Evolutionary conservation across 2,797 vertebrate genomes (phyloP).

Genomic region (Acipenser ruthenus): DNA sequence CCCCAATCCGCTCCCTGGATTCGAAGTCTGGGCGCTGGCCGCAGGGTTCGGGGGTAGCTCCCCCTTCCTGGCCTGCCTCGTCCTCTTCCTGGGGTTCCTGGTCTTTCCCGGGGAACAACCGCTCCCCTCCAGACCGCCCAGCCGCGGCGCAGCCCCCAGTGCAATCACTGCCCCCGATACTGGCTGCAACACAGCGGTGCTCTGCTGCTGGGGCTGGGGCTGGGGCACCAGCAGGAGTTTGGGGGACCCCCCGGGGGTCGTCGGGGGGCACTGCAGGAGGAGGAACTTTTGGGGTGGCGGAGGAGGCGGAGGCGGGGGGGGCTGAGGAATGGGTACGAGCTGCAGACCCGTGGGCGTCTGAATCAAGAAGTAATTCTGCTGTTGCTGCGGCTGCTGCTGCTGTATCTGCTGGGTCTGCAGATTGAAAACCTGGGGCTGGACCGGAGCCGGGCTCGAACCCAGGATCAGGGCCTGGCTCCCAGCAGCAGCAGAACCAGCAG

Average conservation of each 20-base stretch:
- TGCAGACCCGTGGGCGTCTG: slow-evolving; percentile 80
- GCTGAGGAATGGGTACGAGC: slow-evolving; percentile 73
- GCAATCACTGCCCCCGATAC: too few relatives aligned
- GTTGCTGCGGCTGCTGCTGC: slow-evolving; percentile 66
- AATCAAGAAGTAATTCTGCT: slow-evolving; percentile 83
- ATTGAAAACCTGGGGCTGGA: slow-evolving; percentile 65
- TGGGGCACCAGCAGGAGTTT: slow-evolving; percentile 63
- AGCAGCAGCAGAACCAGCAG: not conserved
- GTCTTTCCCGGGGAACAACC: too few relatives aligned
- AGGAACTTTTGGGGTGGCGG: slow-evolving; percentile 62
- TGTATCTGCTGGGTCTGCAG: slow-evolving; percentile 62
- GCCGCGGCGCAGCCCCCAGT: too few relatives aligned
- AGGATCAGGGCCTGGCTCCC: not conserved
- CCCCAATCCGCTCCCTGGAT: too few relatives aligned
- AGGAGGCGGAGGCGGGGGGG: slow-evolving; percentile 45
- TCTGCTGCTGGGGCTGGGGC: slow-evolving; percentile 37
- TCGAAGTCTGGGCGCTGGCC: too few relatives aligned
- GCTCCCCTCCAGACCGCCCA: too few relatives aligned
- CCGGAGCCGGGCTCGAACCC: slow-evolving; percentile 41
- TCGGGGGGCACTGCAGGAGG: slow-evolving; percentile 59
- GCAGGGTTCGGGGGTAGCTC: too few relatives aligned
- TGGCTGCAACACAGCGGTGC: not conserved
- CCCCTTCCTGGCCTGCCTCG: too few relatives aligned
- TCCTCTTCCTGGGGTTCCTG: too few relatives aligned
- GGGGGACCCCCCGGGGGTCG: slow-evolving; percentile 52